Base-by-base conservation (phyloP, 2,888 invertebrate genomes). In the Ernsta delagoae region DNA sequence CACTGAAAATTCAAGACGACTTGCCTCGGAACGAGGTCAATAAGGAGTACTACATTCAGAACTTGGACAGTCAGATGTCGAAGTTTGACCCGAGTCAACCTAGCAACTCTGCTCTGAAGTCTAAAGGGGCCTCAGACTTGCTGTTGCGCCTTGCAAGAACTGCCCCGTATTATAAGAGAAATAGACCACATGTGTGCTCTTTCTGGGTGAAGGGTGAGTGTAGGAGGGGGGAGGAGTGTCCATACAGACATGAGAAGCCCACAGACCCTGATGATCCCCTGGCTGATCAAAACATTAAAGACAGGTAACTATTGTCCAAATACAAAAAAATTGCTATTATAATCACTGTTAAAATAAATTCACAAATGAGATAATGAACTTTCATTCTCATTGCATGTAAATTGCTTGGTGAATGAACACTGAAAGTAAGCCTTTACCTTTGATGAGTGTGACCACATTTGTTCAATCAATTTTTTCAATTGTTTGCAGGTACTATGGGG, bases 121-220 rank as follows among this genome's bases (percentile, higher is more conserved):
- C 97, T 0, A 96, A 96, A 81, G 96, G 96, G 78, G 94, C 97
- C 73, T 95, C 97, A 75, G 98, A 98, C 81, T 94, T 98, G 78
- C 86, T 99, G 70, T 94, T 97, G 90, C 96, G 98, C 77, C 91
- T 99, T 77, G 98, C 98, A 0, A 94, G 98, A 64, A 98, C 98
- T 4, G 97, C 98, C 57, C 99, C 99, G 0, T 99, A 99, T 86
- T 99, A 99, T 87, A 98, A 98, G 84, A 94, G 99, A 67, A 99
- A 99, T 83, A 94, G 98, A 76, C 98, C 99, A 0, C 99, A 99
- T 88, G 98, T 99, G 63, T 99, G 99, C 86, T 98, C 98, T 0
- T 99, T 99, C 89, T 99, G 98, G 98, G 98, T 99, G n/a, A 99
- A 99, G 93, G 99, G 98, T 1, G 98, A 99, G 86, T 99, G 99